A percentile compares a stretch with the other conserved stretches of the same genome.
Conservation (phyloP, 2,113 vertebrate genomes). For the Neopipo cinnamomea region DNA sequence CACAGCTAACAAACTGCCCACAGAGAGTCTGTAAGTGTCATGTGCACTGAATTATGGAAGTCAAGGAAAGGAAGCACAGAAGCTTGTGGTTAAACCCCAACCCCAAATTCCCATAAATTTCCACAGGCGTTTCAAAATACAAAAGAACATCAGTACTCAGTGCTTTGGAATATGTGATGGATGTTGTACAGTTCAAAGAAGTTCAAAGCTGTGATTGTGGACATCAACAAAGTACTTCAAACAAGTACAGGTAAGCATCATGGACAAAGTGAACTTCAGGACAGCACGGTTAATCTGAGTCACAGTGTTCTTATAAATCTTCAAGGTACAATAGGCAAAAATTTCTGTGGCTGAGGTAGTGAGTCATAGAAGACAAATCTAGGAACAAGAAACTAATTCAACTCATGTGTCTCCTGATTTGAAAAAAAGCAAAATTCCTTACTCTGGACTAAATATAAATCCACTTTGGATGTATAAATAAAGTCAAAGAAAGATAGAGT, state of each 20-base stretch:
- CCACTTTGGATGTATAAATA: background rate
- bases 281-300: background rate
- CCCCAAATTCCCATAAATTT: background rate
- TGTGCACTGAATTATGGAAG: background rate
- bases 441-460: background rate
- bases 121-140: background rate
- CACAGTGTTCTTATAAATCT: background rate
- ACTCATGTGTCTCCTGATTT: background rate
- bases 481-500: background rate
- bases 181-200: background rate
- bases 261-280: background rate
- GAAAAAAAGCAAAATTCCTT: slow-evolving; percentile 3
- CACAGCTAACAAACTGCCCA: background rate
- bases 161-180: background rate
- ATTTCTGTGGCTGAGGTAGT: background rate
- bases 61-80: background rate
- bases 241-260: background rate
- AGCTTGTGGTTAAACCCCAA: background rate
- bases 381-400: background rate
- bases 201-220: background rate
- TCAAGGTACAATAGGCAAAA: background rate
- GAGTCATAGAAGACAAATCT: background rate
- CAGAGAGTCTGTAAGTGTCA: background rate
- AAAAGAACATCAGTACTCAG: background rate
- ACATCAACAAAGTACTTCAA: background rate